Evolutionary conservation across 53 echinoderm and acorn worm species (phyloP), one percentile per base, ranked within the genome.

Genomic region (Echinometra lucunter): DNA sequence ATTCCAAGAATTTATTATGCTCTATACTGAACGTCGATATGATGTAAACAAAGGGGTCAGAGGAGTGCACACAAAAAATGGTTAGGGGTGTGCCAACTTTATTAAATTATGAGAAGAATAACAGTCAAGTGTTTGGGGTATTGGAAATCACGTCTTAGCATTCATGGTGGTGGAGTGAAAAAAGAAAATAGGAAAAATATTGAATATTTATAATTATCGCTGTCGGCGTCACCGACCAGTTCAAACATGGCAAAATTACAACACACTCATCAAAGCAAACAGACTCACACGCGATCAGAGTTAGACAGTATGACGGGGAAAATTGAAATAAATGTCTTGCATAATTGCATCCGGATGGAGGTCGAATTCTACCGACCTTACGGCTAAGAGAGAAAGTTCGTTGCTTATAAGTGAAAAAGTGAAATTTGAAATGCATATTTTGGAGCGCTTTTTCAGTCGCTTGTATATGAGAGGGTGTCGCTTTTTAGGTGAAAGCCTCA

Each of bases 301-400:
- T 1, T 60, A 35, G 90, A 40, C 90, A 35, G 19, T 37, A 70
- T 44, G 53, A 49, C 28, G 45, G 72, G 42, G 42, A 21, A 42
- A 72, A 72, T 72, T 70, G 74, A 57, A 92, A 92, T 92, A 44
- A 92, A 92, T 92, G 57, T 92, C 69, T 44, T 92, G 92, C 49
- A 92, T 92, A 92, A 92, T 72, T 70, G 53, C 42, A 91, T 91
- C 25, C 15, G 37, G 38, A 78, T 78, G 78, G 21, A 42, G 78
- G 19, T 23, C 78, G 11, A 40, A 19, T 78, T 38, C 28, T 6
- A 42, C 21, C 35, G 19, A 78, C 56, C 57, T 88, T 21, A 35
- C 53, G 88, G 57, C 27, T 44, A 83, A 56, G 42, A 49, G 27
- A 45, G 6, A 55, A 32, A 49, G 49, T 18, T 55, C 88, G 57